Evolutionary conservation across 2,113 vertebrate genomes (phyloP), one percentile per base, ranked within the genome.

Genomic region (Apistogramma diplotaenia): DNA sequence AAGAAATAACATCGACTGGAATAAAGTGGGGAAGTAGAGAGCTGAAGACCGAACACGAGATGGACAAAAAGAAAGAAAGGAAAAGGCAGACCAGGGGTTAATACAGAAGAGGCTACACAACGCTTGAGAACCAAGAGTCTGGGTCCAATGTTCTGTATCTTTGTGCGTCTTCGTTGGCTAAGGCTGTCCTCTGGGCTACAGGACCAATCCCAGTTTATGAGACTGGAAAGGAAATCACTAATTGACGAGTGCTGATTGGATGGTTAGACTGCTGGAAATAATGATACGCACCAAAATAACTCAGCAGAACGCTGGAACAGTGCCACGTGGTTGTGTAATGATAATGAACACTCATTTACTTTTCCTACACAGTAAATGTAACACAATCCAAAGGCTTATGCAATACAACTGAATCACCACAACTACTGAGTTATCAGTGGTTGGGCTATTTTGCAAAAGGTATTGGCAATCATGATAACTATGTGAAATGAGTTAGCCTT

Each of bases 281-380:
- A 94, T 93, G 89, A 93, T 88, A 88, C 81, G 86, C 85, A 86
- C 75, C 55, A 84, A 90, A 92, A 95, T 93, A 91, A 92, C 90
- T 85, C 80, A 70, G 84, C 80, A 75, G 75, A 89, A 65, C 71
- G 61, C 87, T 94, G 92, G 90, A 90, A 43, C n/a, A 13, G 11
- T 15, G 92, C 91, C 88, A 82, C 61, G 18, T 40, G 57, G 84
- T 93, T 93, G 90, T 92, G 90, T 92, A 92, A 94, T 89, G 90
- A 93, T 86, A 89, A 93, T 76, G 67, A 93, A 90, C 87, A 72
- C 72, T 91, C 82, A 81, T 91, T 91, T 90, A 83, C 80, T 93
- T 92, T 92, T 79, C 79, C 82, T 84, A 82, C 86, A 90, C 81
- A 88, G 65, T 49, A 70, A 70, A 84, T 87, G 65, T 78, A 83